phyloP scores from a whole-genome alignment of 2,888 invertebrate genomes.

The Erebia palarica region DNA sequence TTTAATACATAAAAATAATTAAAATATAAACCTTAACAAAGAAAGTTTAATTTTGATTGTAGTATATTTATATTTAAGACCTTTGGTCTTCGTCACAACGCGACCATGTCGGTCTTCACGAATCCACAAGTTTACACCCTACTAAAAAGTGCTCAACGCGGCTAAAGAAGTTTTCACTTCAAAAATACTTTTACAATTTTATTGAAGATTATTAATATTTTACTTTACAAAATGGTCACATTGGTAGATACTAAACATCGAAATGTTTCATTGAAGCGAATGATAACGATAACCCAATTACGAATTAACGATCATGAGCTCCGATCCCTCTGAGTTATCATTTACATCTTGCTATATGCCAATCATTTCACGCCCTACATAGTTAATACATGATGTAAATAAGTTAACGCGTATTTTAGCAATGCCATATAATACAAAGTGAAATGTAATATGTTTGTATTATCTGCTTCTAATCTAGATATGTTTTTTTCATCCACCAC shows the following conservation, averaged over 20 bases:
- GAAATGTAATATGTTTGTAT: not conserved
- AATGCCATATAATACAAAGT: not conserved
- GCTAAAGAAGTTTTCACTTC: too few species aligned
- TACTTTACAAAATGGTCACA: not conserved
- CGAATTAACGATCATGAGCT: constrained; percentile 31
- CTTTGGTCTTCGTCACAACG: too few species aligned
- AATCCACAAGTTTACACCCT: too few species aligned
- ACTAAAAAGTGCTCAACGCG: too few species aligned
- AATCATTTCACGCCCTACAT: constrained; percentile 18
- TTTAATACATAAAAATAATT: too few species aligned
- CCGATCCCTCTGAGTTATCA: constrained; percentile 22
- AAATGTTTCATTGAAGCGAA: not conserved
- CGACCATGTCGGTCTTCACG: too few species aligned
- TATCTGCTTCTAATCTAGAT: too few species aligned
- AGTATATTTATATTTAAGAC: too few species aligned
- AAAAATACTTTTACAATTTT: too few species aligned
- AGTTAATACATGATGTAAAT: not conserved
- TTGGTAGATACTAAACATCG: not conserved
- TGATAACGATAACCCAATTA: constrained; percentile 32
- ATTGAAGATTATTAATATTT: not conserved
- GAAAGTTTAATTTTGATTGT: too few species aligned
- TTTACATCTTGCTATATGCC: constrained; percentile 17
- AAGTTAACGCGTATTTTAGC: not conserved
- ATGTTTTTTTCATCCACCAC: too few species aligned
- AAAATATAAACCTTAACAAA: too few species aligned